Evolutionary conservation across 1,140 invertebrate species (phyloP), one percentile per base, ranked within the genome.

Genomic region (Drosophila hydei): DNA sequence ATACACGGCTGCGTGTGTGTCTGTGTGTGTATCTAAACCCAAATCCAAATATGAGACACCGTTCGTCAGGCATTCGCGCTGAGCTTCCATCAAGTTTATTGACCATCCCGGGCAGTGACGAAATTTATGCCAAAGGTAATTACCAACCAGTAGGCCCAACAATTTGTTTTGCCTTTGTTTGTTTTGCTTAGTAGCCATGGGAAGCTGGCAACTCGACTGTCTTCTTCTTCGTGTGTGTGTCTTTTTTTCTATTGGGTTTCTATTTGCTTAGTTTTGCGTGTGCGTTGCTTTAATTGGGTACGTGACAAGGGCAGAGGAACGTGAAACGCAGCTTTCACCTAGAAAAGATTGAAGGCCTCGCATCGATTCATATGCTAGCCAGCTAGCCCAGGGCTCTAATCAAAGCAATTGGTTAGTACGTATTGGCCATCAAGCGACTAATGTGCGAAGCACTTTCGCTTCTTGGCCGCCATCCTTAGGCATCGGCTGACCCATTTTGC

Each of bases 191-290:
- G 14, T 40, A n/a, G 36, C 45, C 63, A 42, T 71, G 62, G 62
- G 62, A 65, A 72, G 61, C 65, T 62, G 61, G 12, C 43, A 18
- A 16, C 11, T 18, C 7, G 30, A 16, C 61, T 64, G 12, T 11
- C 9, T 45, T 12, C 45, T 4, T 58, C 1, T 47, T n/a, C 40
- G 27, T 16, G 5, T 3, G 54, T 25, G 9, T 52, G 3, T 25
- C 14, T 25, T 5, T 9, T 9, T 60, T 60, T 48, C 68, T 52
- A 72, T 77, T 62, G 42, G 42, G 23, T 84, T 71, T 69, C 51
- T 74, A 75, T 72, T 85, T 77, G 63, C 30, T 77, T 60, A 61
- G 62, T 73, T 78, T 72, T 60, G 76, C 60, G 50, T 73, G 73
- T 42, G 38, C 59, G 40, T 69, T 63, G 65, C 54, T 62, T 72